Evolutionary conservation across 2,888 invertebrate genomes (phyloP).

Genomic region (Nemurella pictetii): DNA sequence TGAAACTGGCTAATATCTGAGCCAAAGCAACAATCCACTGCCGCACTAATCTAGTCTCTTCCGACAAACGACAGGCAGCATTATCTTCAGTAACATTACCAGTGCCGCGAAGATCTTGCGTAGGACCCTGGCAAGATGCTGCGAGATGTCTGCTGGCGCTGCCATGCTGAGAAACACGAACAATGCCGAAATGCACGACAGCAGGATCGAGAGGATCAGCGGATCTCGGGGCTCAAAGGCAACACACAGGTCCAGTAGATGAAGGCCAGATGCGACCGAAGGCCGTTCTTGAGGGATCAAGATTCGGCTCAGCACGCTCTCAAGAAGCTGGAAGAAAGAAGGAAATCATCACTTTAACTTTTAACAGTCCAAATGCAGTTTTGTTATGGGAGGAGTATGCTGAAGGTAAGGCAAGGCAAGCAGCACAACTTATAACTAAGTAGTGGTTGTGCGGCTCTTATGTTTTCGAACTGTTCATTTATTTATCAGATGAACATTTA

Average conservation of each 20-base stretch:
- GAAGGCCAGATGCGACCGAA: slow-evolving; percentile 72
- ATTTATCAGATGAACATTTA: no score
- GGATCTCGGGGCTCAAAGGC: slow-evolving; percentile 77
- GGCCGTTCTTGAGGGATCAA: slow-evolving; percentile 71
- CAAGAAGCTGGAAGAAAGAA: slow-evolving; percentile 63
- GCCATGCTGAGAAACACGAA: slow-evolving; percentile 90
- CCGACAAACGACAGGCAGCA: no score
- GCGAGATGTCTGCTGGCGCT: slow-evolving; percentile 55
- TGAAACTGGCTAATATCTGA: no score
- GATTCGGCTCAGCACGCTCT: slow-evolving; percentile 80
- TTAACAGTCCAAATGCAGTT: no score
- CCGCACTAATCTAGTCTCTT: no score
- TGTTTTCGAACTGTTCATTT: no score
- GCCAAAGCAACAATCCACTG: neutral
- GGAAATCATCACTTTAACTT: no score
- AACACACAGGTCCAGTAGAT: slow-evolving; percentile 77
- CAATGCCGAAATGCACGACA: slow-evolving; percentile 91
- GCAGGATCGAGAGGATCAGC: slow-evolving; percentile 74
- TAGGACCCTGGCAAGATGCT: slow-evolving; percentile 74
- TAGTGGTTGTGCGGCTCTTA: no score
- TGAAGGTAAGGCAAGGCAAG: no score
- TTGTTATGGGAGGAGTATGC: no score
- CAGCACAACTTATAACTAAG: no score
- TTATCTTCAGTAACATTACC: no score
- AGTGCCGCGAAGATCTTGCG: slow-evolving; percentile 88